Base-by-base conservation (phyloP, 2,888 invertebrate genomes). In the Carcina quercana region DNA sequence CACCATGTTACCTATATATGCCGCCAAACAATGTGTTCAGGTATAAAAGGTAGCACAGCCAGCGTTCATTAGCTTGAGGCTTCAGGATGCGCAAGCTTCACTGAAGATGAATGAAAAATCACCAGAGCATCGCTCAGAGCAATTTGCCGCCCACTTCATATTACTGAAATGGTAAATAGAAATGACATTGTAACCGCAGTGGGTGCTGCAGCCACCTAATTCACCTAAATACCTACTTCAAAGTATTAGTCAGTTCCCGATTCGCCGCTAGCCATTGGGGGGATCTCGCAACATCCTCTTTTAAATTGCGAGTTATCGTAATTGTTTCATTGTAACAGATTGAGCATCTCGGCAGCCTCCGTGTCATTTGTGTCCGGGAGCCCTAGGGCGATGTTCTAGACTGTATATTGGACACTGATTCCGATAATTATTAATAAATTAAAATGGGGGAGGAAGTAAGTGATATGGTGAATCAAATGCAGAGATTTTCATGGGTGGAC, bases 401-500 rank as follows among this genome's bases (percentile, higher is more conserved):
- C 12, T 40, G 11, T 43, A 43, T 40, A 44, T 45, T 15, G 7
- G 37, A 37, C 38, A 43, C 36, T 25, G 30, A 35, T 38, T 30
- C 15, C 12, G 25, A 26, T 20, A 36, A 35, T 17, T 30, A 38
- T 28, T 38, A 30, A 33, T 30, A 38, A 30, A 29, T n/a, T 20
- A 62, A 41, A 31, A 74, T 75, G 74, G 61, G 49, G 39, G 65
- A 61, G 40, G 74, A 83, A 35, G 80, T 87, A 1, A 68, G 76
- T 25, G 83, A 84, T 37, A 67, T 87, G 48, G 68, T 82, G 47
- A 57, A 60, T 30, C 68, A 86, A 28, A 73, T 91, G 71, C 89
- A 89, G 53, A 86, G 80, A 45, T 92, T 92, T 53, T 87, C 89
- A 8, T 87, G 88, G 86, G 84, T 85, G 30, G 95, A 95, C 64